Base-by-base conservation (phyloP, 2,113 vertebrate genomes). In the Callocephalon fimbriatum region DNA sequence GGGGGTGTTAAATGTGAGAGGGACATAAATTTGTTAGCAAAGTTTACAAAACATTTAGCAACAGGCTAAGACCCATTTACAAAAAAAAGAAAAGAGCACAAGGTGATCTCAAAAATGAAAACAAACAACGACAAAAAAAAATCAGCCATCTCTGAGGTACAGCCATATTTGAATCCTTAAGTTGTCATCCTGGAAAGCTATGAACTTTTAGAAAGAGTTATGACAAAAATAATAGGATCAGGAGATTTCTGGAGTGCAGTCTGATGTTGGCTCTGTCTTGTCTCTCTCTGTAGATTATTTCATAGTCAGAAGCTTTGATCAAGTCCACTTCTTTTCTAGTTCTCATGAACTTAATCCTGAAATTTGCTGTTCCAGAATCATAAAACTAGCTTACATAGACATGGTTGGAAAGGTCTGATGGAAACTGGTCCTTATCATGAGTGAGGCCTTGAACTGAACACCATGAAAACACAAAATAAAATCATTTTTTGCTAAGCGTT, bases 281-380 rank as follows among this genome's bases (percentile, higher is more conserved):
- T 68, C 11, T 85, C 35, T 65, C 58, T 84, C 74, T 86, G 58
- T 53, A 83, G 80, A 79, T 68, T 89, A 47, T 73, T 83, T n/a
- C 45, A 62, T 11, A 58, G 29, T 56, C 29, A 88, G 68, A 80
- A 88, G 20, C 68, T 92, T 87, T 89, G 73, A 81, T 66, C 65
- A 81, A 78, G 15, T 65, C 32, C 37, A 81, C 26, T 63, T 66
- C 32, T 79, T 80, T 65, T 50, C 42, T 59, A 56, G 9, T 70
- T 95, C 81, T 93, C 65, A 78, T 59, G 80, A 96, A 81, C 70
- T 80, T 94, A 68, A 93, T 35, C 18, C 68, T 88, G 68, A 83
- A 92, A 67, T 63, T 42, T 78, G 29, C 59, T 67, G 51, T 70
- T 91, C 50, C 75, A 91, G 50, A 88, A 84, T 58, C 42, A 73